Evolutionary conservation across 2,797 vertebrate genomes (phyloP).

Genomic region (Cryptoblepharus egeriae): DNA sequence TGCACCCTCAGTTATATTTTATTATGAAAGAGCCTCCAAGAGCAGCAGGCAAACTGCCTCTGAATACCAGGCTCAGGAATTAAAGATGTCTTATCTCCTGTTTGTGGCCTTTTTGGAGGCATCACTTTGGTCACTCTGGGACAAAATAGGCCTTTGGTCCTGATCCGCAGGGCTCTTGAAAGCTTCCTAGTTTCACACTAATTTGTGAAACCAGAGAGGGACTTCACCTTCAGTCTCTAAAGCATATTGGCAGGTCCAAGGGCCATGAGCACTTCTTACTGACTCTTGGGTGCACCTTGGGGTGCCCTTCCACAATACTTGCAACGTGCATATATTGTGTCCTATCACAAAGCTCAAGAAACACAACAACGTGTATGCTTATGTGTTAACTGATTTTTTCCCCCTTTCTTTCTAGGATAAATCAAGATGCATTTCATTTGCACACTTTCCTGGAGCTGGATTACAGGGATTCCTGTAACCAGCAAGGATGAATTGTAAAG

Average conservation of each 20-base stretch:
- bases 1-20: too few species aligned
- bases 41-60: too few species aligned
- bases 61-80: too few species aligned
- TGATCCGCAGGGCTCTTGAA: too few species aligned
- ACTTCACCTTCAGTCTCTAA: not conserved
- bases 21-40: too few species aligned
- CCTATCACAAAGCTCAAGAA: not conserved
- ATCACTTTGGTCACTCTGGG: too few species aligned
- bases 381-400: not conserved
- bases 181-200: too few species aligned
- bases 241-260: not conserved
- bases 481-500: conserved; percentile 24
- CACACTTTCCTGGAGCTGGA: conserved; percentile 43
- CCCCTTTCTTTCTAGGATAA: conserved; percentile 49
- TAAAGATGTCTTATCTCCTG: too few species aligned
- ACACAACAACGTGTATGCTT: not conserved
- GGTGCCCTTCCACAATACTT: too few species aligned
- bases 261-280: not conserved
- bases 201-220: too few species aligned
- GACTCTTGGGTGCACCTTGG: not conserved
- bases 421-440: conserved; percentile 59
- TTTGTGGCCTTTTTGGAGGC: too few species aligned
- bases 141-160: too few species aligned
- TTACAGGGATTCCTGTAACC: not conserved
- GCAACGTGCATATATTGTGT: not conserved